Base-by-base conservation (phyloP, 2,888 invertebrate species). In the Erebia palarica region DNA sequence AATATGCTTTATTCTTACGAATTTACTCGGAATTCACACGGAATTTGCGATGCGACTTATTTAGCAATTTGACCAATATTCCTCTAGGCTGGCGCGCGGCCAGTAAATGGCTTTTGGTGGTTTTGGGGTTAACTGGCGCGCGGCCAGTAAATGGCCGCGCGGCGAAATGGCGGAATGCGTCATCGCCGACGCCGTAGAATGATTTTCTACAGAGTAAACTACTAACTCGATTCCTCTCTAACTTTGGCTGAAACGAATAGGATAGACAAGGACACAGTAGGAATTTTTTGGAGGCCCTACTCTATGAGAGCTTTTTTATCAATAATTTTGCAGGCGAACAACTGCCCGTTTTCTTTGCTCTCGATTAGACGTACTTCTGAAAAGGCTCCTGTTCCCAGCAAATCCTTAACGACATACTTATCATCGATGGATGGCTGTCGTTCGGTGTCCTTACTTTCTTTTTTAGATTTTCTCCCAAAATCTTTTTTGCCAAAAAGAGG, bases 241-340 rank as follows among this genome's bases (percentile, higher is more conserved):
- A n/a, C n/a, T n/a, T n/a, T n/a, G n/a, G n/a, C n/a, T n/a, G n/a
- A n/a, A n/a, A n/a, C n/a, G n/a, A n/a, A n/a, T n/a, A n/a, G n/a
- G n/a, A n/a, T n/a, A n/a, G n/a, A n/a, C n/a, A n/a, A n/a, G n/a
- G n/a, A n/a, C n/a, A n/a, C n/a, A n/a, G n/a, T n/a, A n/a, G n/a
- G n/a, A n/a, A n/a, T n/a, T n/a, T n/a, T n/a, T n/a, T n/a, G n/a
- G n/a, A n/a, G n/a, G n/a, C n/a, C n/a, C n/a, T n/a, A n/a, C n/a
- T n/a, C n/a, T n/a, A n/a, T 98, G 67, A 99, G 94, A 61, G 99
- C 99, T 91, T 99, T 98, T 89, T 99, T 99, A 94, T 99, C 99
- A 88, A 99, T 99, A 87, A 99, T 99, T 95, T 99, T 99, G 81
- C 99, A 98, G 63, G 99, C 99, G 88, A 96, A 98, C 95, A 98